phyloP scores from a whole-genome alignment of 2,113 vertebrate genomes.

The Perca schrenkii region DNA sequence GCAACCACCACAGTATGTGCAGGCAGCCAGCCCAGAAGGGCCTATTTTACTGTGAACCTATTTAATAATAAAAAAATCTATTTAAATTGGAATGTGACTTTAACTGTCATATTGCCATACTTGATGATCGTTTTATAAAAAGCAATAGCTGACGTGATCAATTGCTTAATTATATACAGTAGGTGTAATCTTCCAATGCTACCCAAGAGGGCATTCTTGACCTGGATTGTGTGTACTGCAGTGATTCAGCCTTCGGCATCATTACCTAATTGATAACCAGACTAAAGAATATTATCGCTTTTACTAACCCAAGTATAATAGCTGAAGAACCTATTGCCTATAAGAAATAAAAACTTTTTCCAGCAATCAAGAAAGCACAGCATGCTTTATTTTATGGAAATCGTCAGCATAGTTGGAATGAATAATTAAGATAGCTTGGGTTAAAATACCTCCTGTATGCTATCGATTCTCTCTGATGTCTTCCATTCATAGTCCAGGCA shows the following conservation, averaged over 20 bases:
- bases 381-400: constrained; percentile 20
- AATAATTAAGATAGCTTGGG: constrained; percentile 41
- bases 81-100: too few species aligned
- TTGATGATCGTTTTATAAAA: too few species aligned
- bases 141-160: too few species aligned
- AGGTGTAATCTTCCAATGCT: constrained; percentile 48
- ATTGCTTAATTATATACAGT: neutral
- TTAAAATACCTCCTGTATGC: constrained; percentile 32
- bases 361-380: constrained; percentile 19
- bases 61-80: too few species aligned
- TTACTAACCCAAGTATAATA: neutral
- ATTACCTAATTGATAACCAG: constrained; percentile 2
- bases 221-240: constrained; percentile 19
- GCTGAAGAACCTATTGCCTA: constrained; percentile 3
- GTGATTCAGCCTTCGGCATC: constrained; percentile 23
- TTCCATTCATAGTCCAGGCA: constrained; percentile 23
- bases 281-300: neutral
- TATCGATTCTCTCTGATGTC: constrained; percentile 30
- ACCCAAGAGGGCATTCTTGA: constrained; percentile 56
- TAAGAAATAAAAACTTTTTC: neutral
- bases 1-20: too few species aligned
- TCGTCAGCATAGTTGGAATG: constrained; percentile 37
- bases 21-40: too few species aligned
- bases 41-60: too few species aligned
- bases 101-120: too few species aligned